Conservation (phyloP, 2,888 invertebrate genomes). For the Sinohyriopsis cumingii region DNA sequence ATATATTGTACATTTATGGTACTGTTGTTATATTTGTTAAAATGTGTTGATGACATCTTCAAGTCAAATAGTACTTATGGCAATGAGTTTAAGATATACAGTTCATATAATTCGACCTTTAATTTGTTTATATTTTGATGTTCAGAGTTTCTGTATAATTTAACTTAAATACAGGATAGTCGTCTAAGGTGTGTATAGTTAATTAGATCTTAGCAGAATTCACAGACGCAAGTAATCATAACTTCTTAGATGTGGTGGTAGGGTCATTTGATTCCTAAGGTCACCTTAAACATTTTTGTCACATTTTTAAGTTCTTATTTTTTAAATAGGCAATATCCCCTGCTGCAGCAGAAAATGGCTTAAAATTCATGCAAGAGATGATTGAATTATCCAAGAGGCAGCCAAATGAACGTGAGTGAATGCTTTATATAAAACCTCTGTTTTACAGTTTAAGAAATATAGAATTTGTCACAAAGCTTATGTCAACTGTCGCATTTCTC, state of each 20-base stretch:
- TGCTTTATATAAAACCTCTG: not conserved
- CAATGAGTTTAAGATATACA: no score
- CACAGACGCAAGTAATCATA: no score
- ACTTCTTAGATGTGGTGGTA: not conserved
- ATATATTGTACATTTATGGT: no score
- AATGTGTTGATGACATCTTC: no score
- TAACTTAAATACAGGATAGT: no score
- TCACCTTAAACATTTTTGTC: not conserved
- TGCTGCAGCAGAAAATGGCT: constrained; percentile 91
- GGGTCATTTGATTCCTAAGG: not conserved
- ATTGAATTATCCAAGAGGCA: constrained; percentile 85
- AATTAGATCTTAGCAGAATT: no score
- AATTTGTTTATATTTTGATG: no score
- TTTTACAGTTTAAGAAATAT: not conserved
- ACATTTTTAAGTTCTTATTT: not conserved
- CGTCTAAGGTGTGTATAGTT: no score
- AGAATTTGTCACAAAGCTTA: not conserved
- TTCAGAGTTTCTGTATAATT: no score
- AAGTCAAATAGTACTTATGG: no score
- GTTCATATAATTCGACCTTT: no score
- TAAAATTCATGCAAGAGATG: constrained; percentile 98
- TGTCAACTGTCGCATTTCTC: not conserved
- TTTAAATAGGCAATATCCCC: constrained; percentile 83
- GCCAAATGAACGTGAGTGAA: constrained; percentile 54
- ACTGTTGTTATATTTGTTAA: no score